A percentile compares a stretch with the other conserved stretches of the same genome.
Conservation (phyloP, 2,113 vertebrate species). For the Sturnira hondurensis region DNA sequence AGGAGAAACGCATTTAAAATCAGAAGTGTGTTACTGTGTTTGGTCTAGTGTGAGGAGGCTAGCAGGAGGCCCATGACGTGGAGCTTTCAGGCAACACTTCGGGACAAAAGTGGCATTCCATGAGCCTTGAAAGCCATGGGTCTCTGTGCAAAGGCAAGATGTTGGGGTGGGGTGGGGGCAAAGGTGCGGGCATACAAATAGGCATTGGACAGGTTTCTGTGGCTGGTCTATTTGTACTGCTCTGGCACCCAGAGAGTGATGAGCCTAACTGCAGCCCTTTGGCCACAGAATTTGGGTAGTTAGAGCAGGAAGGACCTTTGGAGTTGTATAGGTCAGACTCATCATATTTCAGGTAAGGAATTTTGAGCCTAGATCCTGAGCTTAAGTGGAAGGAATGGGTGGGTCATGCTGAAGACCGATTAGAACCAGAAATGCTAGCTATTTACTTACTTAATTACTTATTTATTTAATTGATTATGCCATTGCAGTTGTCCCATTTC, state of each 20-base stretch:
- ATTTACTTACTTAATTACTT: too few relatives aligned
- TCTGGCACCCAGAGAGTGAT: background rate
- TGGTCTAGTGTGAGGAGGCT: background rate
- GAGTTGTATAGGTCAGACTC: background rate
- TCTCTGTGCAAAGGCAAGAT: background rate
- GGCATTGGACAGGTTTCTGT: background rate
- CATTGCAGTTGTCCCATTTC: too few relatives aligned
- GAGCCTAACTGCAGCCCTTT: background rate
- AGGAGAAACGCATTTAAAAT: background rate
- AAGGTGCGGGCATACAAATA: background rate
- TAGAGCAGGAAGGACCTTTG: background rate
- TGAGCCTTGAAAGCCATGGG: background rate
- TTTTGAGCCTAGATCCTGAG: background rate
- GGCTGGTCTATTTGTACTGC: background rate
- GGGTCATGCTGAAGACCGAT: background rate
- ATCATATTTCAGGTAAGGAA: background rate
- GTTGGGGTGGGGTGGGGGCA: background rate
- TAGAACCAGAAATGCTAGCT: constrained; percentile 1
- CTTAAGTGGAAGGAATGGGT: constrained; percentile 7
- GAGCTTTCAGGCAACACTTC: background rate
- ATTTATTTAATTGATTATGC: too few relatives aligned
- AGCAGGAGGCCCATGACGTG: background rate
- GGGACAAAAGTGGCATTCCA: background rate
- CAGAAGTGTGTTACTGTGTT: background rate
- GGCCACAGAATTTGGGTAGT: background rate